Conservation (phyloP, 2,113 vertebrate species). For the Tympanuchus pallidicinctus region DNA sequence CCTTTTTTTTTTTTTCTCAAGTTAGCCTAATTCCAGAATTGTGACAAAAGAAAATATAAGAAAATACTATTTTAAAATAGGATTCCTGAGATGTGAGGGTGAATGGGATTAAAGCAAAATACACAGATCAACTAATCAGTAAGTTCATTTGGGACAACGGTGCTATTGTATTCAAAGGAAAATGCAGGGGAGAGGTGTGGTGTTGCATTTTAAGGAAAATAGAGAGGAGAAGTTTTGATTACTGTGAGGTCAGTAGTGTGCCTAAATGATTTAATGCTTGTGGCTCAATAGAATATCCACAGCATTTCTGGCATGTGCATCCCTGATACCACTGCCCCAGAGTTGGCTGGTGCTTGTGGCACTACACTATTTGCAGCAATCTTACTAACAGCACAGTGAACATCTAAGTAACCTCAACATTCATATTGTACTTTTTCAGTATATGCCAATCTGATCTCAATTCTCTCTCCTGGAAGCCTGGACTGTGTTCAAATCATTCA, state of each 20-base stretch:
- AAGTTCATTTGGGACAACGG: neutral
- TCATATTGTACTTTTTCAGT: neutral
- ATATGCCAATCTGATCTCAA: neutral
- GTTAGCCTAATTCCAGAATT: neutral
- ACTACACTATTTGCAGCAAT: neutral
- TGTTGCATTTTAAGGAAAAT: neutral
- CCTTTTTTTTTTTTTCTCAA: neutral
- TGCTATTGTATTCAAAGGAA: neutral
- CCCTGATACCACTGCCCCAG: neutral
- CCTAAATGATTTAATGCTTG: neutral
- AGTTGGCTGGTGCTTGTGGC: neutral
- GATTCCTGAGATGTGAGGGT: neutral
- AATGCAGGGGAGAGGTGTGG: neutral
- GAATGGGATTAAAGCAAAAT: neutral
- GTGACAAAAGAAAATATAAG: neutral
- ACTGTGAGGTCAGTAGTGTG: neutral
- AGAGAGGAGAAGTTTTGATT: neutral
- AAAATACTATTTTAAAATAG: neutral
- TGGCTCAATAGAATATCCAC: neutral
- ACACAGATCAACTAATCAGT: neutral
- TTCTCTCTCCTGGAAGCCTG: conserved; percentile 24
- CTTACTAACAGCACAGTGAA: neutral
- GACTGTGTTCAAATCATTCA: neutral
- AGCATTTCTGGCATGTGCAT: neutral
- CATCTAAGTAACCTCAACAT: neutral